These are phyloP conservation scores for Ophion obscuratus DNA, from an alignment of 2,888 invertebrate species.

Conservation along the genomic window DNA sequence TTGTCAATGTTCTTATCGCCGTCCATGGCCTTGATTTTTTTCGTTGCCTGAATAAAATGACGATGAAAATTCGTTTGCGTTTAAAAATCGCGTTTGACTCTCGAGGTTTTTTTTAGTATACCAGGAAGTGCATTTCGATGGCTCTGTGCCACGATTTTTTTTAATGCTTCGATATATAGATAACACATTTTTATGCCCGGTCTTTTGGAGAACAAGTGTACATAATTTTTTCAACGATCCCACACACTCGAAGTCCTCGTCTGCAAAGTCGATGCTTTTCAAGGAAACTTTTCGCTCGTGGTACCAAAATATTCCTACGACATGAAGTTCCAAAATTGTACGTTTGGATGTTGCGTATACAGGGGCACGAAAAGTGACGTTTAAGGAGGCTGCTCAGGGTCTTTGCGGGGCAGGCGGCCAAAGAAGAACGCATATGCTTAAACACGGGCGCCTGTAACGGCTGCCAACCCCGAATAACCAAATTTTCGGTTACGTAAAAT, in stretches of 20 bases:
- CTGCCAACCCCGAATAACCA: no score
- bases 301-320: background rate
- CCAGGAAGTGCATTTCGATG: background rate
- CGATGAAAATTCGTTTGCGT: background rate
- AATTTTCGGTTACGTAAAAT: no score
- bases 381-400: no score
- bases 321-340: background rate
- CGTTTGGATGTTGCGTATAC: no score
- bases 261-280: background rate
- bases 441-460: no score
- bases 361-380: no score
- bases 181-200: background rate
- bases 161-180: background rate
- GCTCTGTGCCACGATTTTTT: background rate
- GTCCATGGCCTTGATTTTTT: background rate
- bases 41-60: background rate
- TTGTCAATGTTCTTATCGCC: background rate
- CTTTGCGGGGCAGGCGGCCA: no score
- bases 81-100: background rate
- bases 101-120: background rate
- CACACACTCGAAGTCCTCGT: background rate
- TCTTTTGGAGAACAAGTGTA: background rate
- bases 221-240: background rate
- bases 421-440: no score
- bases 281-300: background rate